A percentile compares a stretch with the other conserved stretches of the same genome.
Conservation (phyloP, 1,140 invertebrate species). For the Hylaeus anthracinus region DNA sequence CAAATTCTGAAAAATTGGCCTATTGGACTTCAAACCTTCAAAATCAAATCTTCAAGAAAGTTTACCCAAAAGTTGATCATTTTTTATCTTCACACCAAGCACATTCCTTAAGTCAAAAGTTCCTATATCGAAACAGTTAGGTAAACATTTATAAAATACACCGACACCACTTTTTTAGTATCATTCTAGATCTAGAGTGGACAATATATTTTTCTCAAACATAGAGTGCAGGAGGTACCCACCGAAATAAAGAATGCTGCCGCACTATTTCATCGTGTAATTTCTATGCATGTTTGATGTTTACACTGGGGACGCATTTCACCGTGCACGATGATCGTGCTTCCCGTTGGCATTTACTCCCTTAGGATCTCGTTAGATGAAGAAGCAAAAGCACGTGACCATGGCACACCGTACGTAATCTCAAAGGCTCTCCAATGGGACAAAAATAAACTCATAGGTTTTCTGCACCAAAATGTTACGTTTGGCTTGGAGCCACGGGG, state of each 20-base stretch:
- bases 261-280: background rate
- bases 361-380: constrained; percentile 14
- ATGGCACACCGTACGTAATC: constrained; percentile 20
- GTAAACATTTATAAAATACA: too few species aligned
- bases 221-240: too few species aligned
- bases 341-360: background rate
- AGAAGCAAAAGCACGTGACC: constrained; percentile 24
- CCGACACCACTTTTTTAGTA: too few species aligned
- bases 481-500: constrained; percentile 31
- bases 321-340: background rate
- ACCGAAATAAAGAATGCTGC: background rate
- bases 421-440: constrained; percentile 15
- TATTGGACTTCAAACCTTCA: too few species aligned
- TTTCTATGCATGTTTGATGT: background rate
- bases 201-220: too few species aligned
- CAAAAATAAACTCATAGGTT: constrained; percentile 34
- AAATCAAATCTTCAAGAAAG: too few species aligned
- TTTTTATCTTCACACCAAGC: too few species aligned
- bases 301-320: background rate
- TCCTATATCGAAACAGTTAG: too few species aligned
- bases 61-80: too few species aligned
- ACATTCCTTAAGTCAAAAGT: too few species aligned
- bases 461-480: constrained; percentile 11
- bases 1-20: too few species aligned
- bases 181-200: too few species aligned